Base-by-base conservation (phyloP, 1,140 invertebrate genomes). In the Bombus waltoni region DNA sequence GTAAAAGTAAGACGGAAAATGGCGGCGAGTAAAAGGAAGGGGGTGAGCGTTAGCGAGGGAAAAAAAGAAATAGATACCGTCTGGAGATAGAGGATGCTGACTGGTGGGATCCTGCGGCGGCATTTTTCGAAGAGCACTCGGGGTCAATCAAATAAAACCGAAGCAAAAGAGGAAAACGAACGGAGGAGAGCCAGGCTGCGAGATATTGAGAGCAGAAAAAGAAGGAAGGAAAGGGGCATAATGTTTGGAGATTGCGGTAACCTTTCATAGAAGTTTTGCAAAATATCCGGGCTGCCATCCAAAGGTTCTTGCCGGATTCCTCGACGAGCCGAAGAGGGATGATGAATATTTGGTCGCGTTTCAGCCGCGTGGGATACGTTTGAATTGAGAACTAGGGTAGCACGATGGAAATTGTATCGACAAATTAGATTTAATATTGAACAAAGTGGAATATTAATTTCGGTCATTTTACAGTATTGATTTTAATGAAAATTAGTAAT, bases 31-130 rank as follows among this genome's bases (percentile, higher is more conserved):
- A 40, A 22, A 53, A 15, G 25, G 3, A 18, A 18, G 9, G 10
- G 1, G 35, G 9, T 10, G 35, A 22, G 35, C 28, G 28, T 11
- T n/a, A 28, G n/a, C 18, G 2, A 10, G 2, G 4, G 22, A 40
- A 57, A 32, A 44, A 32, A 9, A 35, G 32, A n/a, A n/a, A 62
- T n/a, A 62, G 59, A 11, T n/a, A 62, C 44, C 11, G 57, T 25
- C 62, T 22, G 79, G 15, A 57, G 78, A 84, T 86, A 78, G 38
- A 86, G 77, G 87, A 88, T 89, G 86, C 88, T 91, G 86, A 91
- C 78, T 89, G 28, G 38, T 76, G 40, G 68, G 62, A 86, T 84
- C 66, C 53, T 82, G 76, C 59, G 65, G 53, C 57, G 73, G 44
- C 57, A 53, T 65, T 81, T 82, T 76, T 86, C 72, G 73, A 72